Conservation (phyloP, 2,888 invertebrate species). For the Dyspetes luteomarginatus region DNA sequence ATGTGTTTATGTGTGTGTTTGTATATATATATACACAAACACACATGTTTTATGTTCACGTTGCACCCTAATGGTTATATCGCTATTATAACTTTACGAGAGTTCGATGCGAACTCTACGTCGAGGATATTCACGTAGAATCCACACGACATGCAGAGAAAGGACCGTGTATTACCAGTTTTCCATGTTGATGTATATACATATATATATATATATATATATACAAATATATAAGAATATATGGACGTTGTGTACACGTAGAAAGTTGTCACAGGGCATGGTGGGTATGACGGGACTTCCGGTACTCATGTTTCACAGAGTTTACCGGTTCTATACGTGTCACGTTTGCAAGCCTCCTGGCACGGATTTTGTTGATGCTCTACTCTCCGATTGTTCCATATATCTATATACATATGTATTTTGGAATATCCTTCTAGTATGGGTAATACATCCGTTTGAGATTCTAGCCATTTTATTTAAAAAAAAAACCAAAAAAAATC, state of each 20-base stretch:
- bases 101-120: constrained; percentile 43
- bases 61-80: constrained; percentile 35
- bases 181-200: not conserved
- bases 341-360: not conserved
- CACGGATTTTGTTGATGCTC: not conserved
- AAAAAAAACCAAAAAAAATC: too few species aligned
- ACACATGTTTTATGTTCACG: not conserved
- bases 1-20: not conserved
- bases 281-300: constrained; percentile 9
- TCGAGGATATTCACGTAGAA: not conserved
- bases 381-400: not conserved
- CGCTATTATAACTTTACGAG: constrained; percentile 57
- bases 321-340: not conserved
- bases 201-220: too few species aligned
- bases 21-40: too few species aligned
- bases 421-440: too few species aligned
- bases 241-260: not conserved
- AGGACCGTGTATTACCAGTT: not conserved
- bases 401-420: too few species aligned
- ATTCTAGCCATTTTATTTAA: not conserved
- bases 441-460: not conserved
- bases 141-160: not conserved
- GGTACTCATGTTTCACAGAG: constrained; percentile 7
- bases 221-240: too few species aligned
- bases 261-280: not conserved